These are phyloP conservation scores for Hypercompe scribonia DNA, from an alignment of 2,888 invertebrate genomes.

Conservation along the genomic window DNA sequence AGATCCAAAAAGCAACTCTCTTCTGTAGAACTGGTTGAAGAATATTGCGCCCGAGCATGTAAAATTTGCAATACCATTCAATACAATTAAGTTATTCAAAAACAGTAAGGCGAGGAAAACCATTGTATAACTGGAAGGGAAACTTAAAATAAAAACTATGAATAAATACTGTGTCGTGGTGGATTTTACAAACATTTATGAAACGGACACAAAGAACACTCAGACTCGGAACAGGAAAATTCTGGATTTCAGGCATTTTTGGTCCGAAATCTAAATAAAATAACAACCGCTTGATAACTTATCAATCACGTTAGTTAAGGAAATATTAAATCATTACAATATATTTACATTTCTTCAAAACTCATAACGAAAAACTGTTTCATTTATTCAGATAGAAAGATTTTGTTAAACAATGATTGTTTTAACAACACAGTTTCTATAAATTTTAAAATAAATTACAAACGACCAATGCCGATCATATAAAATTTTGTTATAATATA, in stretches of 20 bases:
- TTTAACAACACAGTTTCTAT: background rate
- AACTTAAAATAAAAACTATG: background rate
- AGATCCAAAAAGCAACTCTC: background rate
- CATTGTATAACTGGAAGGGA: background rate
- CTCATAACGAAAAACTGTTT: too few species aligned
- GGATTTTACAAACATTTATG: too few species aligned
- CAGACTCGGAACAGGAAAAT: too few species aligned
- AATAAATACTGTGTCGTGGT: too few species aligned
- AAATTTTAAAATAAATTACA: background rate
- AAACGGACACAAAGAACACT: too few species aligned
- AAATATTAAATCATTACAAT: too few species aligned
- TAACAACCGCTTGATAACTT: background rate
- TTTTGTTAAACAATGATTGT: background rate
- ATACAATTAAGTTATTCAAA: background rate
- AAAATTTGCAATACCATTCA: too few species aligned
- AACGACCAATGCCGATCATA: background rate
- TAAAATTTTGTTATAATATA: background rate
- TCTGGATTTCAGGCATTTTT: too few species aligned
- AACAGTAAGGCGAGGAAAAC: background rate
- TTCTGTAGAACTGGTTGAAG: background rate
- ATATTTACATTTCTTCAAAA: too few species aligned
- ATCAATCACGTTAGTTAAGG: background rate
- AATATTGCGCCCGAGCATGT: constrained; percentile 1
- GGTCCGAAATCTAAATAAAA: background rate
- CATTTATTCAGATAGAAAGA: too few species aligned